phyloP scores from a whole-genome alignment of 1,140 invertebrate species.

The Micrasema minimum region DNA sequence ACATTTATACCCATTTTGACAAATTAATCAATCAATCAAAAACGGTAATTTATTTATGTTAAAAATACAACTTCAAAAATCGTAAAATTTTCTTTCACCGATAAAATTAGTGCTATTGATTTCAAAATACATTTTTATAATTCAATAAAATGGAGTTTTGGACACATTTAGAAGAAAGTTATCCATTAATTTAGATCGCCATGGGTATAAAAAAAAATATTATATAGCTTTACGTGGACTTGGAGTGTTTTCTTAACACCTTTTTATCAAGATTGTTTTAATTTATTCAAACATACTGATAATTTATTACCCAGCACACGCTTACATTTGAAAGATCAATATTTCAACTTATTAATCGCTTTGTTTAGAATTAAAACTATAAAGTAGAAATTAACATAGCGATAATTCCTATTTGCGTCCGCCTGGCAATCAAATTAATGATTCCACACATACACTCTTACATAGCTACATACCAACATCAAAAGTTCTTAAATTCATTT shows the following conservation, averaged over 20 bases:
- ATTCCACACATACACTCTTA: background rate
- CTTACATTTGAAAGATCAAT: constrained; percentile 17
- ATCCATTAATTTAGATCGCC: too few relatives aligned
- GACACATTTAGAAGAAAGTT: too few relatives aligned
- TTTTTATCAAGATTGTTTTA: constrained; percentile 2
- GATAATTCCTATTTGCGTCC: constrained; percentile 27
- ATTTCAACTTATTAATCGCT: constrained; percentile 25
- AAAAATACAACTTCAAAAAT: too few relatives aligned
- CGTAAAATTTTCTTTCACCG: too few relatives aligned
- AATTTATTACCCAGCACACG: constrained; percentile 20
- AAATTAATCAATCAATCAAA: too few relatives aligned
- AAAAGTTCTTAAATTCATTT: background rate
- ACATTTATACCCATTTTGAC: too few relatives aligned
- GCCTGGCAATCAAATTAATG: constrained; percentile 12
- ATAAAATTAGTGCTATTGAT: too few relatives aligned
- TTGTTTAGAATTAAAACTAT: constrained; percentile 31
- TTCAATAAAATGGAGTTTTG: too few relatives aligned
- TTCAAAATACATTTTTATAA: too few relatives aligned
- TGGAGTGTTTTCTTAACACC: constrained; percentile 17
- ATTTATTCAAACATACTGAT: constrained; percentile 22
- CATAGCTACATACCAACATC: background rate
- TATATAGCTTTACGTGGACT: too few relatives aligned
- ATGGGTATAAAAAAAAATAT: too few relatives aligned
- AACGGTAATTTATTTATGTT: too few relatives aligned
- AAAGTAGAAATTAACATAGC: constrained; percentile 29